Conservation (phyloP, 2,888 invertebrate genomes). For the Deilephila porcellus region DNA sequence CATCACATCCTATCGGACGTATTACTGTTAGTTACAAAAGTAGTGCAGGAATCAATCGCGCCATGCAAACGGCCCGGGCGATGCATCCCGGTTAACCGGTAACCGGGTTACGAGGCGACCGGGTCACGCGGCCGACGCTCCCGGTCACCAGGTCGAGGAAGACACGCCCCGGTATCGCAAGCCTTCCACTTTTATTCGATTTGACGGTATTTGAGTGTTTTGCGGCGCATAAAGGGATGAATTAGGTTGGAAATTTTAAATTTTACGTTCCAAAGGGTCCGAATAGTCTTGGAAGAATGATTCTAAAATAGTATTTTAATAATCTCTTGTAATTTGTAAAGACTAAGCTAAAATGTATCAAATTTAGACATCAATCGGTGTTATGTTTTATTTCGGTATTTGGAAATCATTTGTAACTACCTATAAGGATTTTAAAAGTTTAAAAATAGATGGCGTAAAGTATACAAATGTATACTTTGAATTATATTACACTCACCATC, state of each 20-base stretch:
- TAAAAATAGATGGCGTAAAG: too few relatives aligned
- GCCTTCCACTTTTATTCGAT: conserved; percentile 45
- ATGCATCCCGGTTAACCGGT: conserved; percentile 55
- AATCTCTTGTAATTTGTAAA: too few relatives aligned
- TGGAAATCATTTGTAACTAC: too few relatives aligned
- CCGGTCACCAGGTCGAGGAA: conserved; percentile 58
- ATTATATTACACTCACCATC: too few relatives aligned
- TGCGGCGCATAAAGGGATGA: conserved; percentile 44
- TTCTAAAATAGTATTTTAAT: too few relatives aligned
- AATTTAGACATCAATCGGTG: too few relatives aligned
- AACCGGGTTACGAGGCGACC: conserved; percentile 73
- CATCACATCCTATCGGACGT: not conserved
- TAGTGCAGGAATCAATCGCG: conserved; percentile 62
- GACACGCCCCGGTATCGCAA: conserved; percentile 48
- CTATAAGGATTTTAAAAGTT: too few relatives aligned
- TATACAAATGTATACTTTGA: too few relatives aligned
- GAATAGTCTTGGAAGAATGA: too few relatives aligned
- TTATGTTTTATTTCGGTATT: too few relatives aligned
- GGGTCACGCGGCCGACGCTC: conserved; percentile 70
- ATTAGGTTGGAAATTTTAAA: conserved; percentile 29
- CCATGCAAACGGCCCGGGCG: conserved; percentile 57
- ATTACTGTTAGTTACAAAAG: conserved; percentile 23
- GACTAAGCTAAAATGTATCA: too few relatives aligned
- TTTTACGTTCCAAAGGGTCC: conserved; percentile 25
- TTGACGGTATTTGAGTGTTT: conserved; percentile 48